These are phyloP conservation scores for Tetrao urogallus DNA, from an alignment of 2,113 vertebrate genomes.

Conservation along the genomic window DNA sequence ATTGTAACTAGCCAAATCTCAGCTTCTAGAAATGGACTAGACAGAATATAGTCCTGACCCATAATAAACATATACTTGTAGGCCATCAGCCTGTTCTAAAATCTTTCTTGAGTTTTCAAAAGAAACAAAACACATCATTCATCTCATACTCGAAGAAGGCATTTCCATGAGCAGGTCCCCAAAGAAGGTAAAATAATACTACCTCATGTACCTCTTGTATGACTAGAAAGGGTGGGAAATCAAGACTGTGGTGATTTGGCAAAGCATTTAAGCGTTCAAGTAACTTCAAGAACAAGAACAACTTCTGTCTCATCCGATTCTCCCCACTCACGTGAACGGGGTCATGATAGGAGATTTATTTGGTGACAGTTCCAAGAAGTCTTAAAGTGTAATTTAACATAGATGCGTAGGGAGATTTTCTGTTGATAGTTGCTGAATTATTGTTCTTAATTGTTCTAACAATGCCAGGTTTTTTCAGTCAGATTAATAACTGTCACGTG, in stretches of 20 bases:
- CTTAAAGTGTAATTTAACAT: background rate
- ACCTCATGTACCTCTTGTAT: background rate
- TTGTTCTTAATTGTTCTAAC: background rate
- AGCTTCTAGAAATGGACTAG: background rate
- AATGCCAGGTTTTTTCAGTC: background rate
- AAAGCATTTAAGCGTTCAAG: background rate
- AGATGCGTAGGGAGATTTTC: background rate
- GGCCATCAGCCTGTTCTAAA: background rate
- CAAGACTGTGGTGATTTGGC: background rate
- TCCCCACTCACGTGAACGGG: background rate
- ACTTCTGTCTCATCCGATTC: background rate
- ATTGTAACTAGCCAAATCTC: conserved; percentile 7
- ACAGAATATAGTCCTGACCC: background rate
- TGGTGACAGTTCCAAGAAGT: background rate
- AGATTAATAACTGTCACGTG: background rate
- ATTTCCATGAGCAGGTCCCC: conserved; percentile 7
- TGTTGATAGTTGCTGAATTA: background rate
- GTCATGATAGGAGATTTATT: background rate
- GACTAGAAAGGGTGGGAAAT: background rate
- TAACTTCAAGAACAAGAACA: background rate
- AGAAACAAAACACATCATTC: background rate
- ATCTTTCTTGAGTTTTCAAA: background rate
- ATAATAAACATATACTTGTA: background rate
- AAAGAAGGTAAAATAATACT: background rate
- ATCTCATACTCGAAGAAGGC: background rate